These are phyloP conservation scores for Thalassoma bifasciatum DNA, from an alignment of 2,113 vertebrate species.

Conservation along the genomic window DNA sequence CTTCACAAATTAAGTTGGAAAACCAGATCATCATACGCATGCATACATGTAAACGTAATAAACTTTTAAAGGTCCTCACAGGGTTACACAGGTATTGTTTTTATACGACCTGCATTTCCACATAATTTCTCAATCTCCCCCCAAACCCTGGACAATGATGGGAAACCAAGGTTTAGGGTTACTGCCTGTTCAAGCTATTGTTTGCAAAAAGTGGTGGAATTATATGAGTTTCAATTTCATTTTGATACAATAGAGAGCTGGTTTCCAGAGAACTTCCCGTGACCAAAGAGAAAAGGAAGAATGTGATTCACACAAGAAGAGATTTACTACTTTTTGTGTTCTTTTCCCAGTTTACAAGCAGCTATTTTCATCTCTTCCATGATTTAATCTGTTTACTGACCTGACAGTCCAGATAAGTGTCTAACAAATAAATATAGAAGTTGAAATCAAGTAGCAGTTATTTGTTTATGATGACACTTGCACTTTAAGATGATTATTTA, in stretches of 20 bases:
- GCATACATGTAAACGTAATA: too few species aligned
- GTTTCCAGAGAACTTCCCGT: background rate
- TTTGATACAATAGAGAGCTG: background rate
- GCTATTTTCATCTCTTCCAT: background rate
- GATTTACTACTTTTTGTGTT: background rate
- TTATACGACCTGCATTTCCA: background rate
- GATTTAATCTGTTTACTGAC: background rate
- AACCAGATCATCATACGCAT: too few species aligned
- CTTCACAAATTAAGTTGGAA: too few species aligned
- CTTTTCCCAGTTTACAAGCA: background rate
- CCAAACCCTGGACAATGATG: background rate
- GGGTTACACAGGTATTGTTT: too few species aligned
- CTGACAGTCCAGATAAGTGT: background rate
- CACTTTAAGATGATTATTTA: background rate
- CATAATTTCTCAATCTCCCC: background rate
- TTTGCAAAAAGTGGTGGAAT: background rate
- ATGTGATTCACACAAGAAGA: too few species aligned
- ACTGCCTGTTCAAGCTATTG: background rate
- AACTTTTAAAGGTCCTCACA: too few species aligned
- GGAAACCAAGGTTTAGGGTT: background rate
- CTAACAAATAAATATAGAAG: background rate
- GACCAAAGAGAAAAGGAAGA: background rate
- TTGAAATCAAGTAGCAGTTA: background rate
- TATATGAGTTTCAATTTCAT: background rate
- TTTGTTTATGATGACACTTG: conserved; percentile 1